Evolutionary conservation across 2,113 vertebrate species (phyloP).

Genomic region (Xiphophorus couchianus): DNA sequence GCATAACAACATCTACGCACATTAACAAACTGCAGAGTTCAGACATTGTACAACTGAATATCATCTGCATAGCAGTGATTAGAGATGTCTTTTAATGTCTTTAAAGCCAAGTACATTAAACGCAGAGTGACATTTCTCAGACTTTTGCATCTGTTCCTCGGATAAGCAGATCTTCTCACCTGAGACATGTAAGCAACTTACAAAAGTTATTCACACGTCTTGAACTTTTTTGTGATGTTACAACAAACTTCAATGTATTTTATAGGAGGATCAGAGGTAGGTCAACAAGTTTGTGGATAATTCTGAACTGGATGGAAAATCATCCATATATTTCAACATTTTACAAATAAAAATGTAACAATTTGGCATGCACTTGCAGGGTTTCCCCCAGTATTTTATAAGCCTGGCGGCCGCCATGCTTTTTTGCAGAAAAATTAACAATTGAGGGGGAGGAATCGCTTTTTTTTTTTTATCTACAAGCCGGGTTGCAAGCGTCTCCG

Average conservation of each 20-base stretch:
- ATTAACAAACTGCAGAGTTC: too few species aligned
- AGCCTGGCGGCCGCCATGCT: too few species aligned
- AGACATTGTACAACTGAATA: too few species aligned
- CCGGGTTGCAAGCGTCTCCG: too few species aligned
- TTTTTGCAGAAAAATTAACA: too few species aligned
- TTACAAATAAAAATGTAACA: not conserved
- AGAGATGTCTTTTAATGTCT: too few species aligned
- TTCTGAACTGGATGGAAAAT: not conserved
- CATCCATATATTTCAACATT: not conserved
- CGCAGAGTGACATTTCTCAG: not conserved
- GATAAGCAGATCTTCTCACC: not conserved
- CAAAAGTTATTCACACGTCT: not conserved
- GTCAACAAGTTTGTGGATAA: not conserved
- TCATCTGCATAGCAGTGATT: too few species aligned
- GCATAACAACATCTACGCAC: too few species aligned
- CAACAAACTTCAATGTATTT: not conserved
- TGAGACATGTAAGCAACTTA: not conserved
- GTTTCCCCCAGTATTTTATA: too few species aligned
- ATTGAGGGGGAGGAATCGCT: too few species aligned
- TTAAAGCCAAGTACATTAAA: not conserved
- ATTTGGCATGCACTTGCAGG: too few species aligned
- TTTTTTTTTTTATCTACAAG: too few species aligned
- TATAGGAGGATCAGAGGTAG: not conserved
- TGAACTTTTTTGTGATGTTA: not conserved
- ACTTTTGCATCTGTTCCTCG: constrained; percentile 17